phyloP scores from a whole-genome alignment of 2,797 vertebrate genomes.

The Epinephelus coioides region DNA sequence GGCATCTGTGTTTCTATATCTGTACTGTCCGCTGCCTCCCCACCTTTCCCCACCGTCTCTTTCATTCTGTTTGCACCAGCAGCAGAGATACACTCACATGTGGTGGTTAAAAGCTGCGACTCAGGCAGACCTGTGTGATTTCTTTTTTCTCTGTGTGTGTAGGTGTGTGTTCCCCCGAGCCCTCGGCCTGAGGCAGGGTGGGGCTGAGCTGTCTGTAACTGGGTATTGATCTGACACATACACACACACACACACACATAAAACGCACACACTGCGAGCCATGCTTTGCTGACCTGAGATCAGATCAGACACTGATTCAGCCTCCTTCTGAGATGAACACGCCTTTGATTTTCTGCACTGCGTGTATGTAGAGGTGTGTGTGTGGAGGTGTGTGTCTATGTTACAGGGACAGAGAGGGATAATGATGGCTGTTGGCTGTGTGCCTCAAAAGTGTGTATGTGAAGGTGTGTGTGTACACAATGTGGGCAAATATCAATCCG shows the following conservation, averaged over 20 bases:
- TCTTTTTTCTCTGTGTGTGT: neutral
- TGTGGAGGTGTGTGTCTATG: neutral
- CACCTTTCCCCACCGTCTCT: neutral
- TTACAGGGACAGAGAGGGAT: constrained; percentile 33
- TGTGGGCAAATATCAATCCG: constrained; percentile 29
- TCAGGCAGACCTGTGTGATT: constrained; percentile 26
- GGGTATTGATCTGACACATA: constrained; percentile 72
- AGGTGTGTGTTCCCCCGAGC: constrained; percentile 28
- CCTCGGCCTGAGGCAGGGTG: constrained; percentile 43
- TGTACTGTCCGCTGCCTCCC: constrained; percentile 15
- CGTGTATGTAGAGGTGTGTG: neutral
- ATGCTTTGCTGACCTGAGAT: constrained; percentile 55
- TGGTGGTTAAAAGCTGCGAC: constrained; percentile 34
- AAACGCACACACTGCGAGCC: constrained; percentile 35
- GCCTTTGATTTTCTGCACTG: constrained; percentile 60
- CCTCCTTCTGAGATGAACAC: constrained; percentile 54
- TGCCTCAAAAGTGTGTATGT: neutral
- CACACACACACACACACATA: constrained; percentile 29
- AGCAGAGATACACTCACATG: constrained; percentile 29
- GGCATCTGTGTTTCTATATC: too few relatives aligned
- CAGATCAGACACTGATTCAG: constrained; percentile 62
- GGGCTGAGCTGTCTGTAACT: constrained; percentile 63
- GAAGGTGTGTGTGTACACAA: constrained; percentile 14
- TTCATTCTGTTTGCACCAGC: constrained; percentile 22
- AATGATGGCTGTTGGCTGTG: constrained; percentile 44